Evolutionary conservation across 2,888 invertebrate genomes (phyloP).

Genomic region (Calameuta pallipes): DNA sequence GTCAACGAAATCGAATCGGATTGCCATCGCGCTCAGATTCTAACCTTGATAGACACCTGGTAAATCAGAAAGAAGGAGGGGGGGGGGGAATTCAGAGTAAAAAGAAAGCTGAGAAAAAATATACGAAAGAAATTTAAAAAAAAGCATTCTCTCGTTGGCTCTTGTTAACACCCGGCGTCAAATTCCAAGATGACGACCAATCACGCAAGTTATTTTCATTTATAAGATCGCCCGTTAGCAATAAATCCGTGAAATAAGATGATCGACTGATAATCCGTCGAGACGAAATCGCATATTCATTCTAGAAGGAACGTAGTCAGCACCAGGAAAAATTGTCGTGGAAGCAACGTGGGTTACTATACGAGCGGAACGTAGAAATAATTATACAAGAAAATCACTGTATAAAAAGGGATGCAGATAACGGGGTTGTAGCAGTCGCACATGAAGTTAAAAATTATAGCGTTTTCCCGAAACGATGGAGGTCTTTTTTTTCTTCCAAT

Average conservation of each 20-base stretch:
- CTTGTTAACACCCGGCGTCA: not conserved
- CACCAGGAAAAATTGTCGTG: slow-evolving; percentile 15
- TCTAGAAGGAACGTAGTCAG: not conserved
- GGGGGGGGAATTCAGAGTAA: not conserved
- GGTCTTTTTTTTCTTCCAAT: no score
- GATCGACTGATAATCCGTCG: no score
- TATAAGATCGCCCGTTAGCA: not conserved
- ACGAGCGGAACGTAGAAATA: not conserved
- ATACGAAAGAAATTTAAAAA: slow-evolving; percentile 23
- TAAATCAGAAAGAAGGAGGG: not conserved
- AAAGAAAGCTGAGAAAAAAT: slow-evolving; percentile 11
- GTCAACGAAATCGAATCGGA: not conserved
- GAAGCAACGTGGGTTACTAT: not conserved
- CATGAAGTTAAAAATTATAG: no score
- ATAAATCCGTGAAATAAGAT: not conserved
- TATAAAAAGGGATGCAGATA: not conserved
- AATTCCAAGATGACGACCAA: not conserved
- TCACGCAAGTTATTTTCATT: not conserved
- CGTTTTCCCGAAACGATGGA: no score
- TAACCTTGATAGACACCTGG: not conserved
- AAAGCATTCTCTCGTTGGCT: slow-evolving; percentile 12
- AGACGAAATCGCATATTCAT: not conserved
- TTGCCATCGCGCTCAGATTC: not conserved
- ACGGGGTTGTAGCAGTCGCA: not conserved
- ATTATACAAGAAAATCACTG: slow-evolving; percentile 12